Evolutionary conservation across 1,140 invertebrate species (phyloP).

Genomic region (Colletes latitarsis): DNA sequence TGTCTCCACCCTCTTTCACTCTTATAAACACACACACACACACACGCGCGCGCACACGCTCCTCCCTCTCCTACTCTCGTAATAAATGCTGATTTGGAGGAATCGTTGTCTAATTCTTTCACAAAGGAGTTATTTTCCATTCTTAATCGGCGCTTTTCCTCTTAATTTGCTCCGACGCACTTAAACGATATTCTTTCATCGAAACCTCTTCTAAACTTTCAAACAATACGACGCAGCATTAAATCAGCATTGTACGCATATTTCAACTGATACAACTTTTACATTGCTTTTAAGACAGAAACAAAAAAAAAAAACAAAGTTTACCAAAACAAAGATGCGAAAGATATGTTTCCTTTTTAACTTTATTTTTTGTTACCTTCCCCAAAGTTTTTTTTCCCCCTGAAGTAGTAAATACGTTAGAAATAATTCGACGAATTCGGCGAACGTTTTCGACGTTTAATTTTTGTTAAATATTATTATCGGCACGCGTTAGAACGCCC

Average conservation of each 20-base stretch:
- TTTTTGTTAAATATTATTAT: conserved; percentile 16
- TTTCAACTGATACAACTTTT: not conserved
- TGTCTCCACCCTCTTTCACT: not conserved
- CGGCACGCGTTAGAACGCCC: conserved; percentile 19
- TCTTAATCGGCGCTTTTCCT: not conserved
- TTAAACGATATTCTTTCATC: not conserved
- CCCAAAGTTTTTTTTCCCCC: conserved; percentile 3
- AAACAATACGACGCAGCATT: not conserved
- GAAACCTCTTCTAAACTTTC: not conserved
- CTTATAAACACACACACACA: not conserved
- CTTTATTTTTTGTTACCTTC: conserved; percentile 18
- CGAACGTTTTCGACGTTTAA: conserved; percentile 15
- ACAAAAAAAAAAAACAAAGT: not conserved
- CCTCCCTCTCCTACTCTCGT: not conserved
- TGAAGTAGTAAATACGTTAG: conserved; percentile 29
- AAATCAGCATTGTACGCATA: not conserved
- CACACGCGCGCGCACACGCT: not conserved
- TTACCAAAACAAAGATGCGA: conserved; percentile 1
- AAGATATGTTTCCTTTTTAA: conserved; percentile 1
- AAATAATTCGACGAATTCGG: conserved; percentile 47
- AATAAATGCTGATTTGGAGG: conserved; percentile 9
- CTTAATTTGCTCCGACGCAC: not conserved
- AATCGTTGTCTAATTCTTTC: not conserved
- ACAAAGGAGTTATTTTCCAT: not conserved
- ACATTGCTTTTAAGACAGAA: no score